Evolutionary conservation across 2,113 vertebrate genomes (phyloP), one percentile per base, ranked within the genome.

Genomic region (Blennius ocellaris): DNA sequence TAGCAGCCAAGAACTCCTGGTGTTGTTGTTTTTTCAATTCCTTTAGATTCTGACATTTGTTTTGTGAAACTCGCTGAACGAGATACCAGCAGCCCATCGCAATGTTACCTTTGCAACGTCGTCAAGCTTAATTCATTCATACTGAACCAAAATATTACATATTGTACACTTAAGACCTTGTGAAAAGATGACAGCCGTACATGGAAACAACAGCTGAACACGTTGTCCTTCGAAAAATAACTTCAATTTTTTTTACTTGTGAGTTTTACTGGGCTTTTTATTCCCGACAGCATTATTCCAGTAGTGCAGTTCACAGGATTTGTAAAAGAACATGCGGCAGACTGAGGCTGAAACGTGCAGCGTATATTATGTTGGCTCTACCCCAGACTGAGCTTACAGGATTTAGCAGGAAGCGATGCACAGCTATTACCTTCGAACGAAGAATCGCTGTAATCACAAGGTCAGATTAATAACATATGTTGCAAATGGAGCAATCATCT

Each of bases 321-420:
- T 80, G 49, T 56, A 53, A 49, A 60, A 60, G 60, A 81, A 69
- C 70, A 69, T 48, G 55, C 54, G 63, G 55, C 43, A 52, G 69
- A 76, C 43, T 70, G n/a, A 38, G 73, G 56, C 59, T 81, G 11
- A 52, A 11, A 77, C 21, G 39, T 78, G 67, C 53, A 41, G 54
- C 0, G 41, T 43, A 16, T 56, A 43, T 45, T 30, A 30, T 39
- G n/a, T 39, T 37, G 10, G 54, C 40, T 69, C 37, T 65, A 16
- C 41, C 38, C 58, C 51, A 15, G 15, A 52, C 55, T 16, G 68
- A 55, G 70, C 58, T 36, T 6, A 74, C 70, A 65, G 10, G 21
- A 67, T 70, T 66, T 62, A 14, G 21, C 21, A 30, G 21, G 21
- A 54, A 38, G 60, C 12, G 40, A 30, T 45, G 7, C 48, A 38